phyloP scores from a whole-genome alignment of 2,113 vertebrate genomes.

The Sciurus niger region DNA sequence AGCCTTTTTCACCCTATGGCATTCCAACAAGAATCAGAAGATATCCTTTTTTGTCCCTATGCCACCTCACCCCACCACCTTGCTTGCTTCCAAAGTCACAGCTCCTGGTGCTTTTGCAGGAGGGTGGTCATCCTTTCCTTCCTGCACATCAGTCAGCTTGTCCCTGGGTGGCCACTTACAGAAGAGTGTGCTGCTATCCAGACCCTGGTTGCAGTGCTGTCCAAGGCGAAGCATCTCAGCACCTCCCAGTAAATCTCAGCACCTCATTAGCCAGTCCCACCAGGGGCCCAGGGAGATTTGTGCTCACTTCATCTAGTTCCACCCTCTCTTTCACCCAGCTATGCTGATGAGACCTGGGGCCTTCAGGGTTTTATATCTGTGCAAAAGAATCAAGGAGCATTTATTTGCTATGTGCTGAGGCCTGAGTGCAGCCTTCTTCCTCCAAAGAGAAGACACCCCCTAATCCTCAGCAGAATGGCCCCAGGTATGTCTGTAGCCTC shows the following conservation, averaged over 20 bases:
- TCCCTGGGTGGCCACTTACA: not conserved
- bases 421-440: not conserved
- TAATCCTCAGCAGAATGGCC: not conserved
- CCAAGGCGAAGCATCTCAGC: no score
- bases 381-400: no score
- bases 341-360: not conserved
- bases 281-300: not conserved
- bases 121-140: no score
- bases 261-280: not conserved
- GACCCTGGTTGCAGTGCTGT: not conserved
- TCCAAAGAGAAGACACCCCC: not conserved
- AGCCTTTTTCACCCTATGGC: no score
- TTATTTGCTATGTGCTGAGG: not conserved
- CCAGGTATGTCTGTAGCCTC: no score
- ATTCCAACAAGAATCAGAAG: not conserved
- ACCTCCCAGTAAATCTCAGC: no score
- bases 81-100: not conserved
- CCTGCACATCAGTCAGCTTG: fast-evolving
- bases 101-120: not conserved
- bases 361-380: not conserved
- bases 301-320: no score
- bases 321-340: not conserved
- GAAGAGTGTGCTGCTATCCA: not conserved
- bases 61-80: not conserved
- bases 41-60: not conserved